Evolutionary conservation across 2,797 vertebrate genomes (phyloP), one percentile per base, ranked within the genome.

Genomic region (Danio aesculapii): DNA sequence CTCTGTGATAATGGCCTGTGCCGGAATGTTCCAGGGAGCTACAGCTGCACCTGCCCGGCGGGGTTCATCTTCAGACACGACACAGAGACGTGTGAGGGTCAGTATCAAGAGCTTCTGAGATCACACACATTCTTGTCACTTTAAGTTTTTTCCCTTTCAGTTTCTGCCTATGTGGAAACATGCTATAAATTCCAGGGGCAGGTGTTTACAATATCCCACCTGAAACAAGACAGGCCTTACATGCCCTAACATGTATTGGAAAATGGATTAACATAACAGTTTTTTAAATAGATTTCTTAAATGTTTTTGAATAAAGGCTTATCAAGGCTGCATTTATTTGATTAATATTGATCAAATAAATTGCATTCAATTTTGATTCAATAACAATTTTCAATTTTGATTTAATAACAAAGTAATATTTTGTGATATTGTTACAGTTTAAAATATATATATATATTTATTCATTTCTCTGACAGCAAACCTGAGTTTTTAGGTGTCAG

Each of bases 21-120:
- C 86, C 89, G 95, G 58, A 97, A 97, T 86, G 93, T 92, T 0
- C 96, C 95, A 0, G 96, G 96, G n/a, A 96, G 96, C 88, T 97
- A 96, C 91, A 95, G 91, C 82, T 97, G 96, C 87, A 95, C 93
- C 2, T 97, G 96, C 78, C 95, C 95, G 39, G 92, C 92, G 19
- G 96, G 96, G 50, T 96, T 93, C 9, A 85, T 95, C 84, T 96
- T 96, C 90, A 93, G 93, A 84, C 94, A 90, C 0, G 94, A 96
- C 82, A 95, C 94, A 0, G 95, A 97, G 71, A 95, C 94, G 0
- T 96, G 95, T 55, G 95, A 97, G 95, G 96, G 95, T 96, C 84
- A 85, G 0, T 57, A 68, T n/a, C 39, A 50, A 17, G n/a, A 6
- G 49, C 14, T 21, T 57, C 9, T 13, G 44, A 21, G 3, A 16